Conservation (phyloP, 2,113 vertebrate species). For the Marmota flaviventris region DNA sequence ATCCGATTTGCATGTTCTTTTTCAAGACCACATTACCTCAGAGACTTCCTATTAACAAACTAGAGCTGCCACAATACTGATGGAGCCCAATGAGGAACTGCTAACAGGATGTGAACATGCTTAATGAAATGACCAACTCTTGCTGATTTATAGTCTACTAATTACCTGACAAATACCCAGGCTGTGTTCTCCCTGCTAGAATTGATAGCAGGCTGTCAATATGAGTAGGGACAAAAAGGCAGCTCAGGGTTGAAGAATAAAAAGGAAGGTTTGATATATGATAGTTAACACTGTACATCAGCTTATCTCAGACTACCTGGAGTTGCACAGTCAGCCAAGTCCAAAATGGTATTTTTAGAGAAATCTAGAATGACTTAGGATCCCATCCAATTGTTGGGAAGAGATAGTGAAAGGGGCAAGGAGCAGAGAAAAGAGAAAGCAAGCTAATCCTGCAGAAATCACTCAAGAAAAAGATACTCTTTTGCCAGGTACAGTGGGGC, state of each 20-base stretch:
- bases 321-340: background rate
- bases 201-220: background rate
- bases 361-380: conserved; percentile 69
- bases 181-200: background rate
- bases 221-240: conserved; percentile 27
- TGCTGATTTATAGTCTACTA: conserved; percentile 69
- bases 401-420: background rate
- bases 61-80: conserved; percentile 71
- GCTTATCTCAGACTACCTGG: conserved; percentile 6
- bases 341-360: background rate
- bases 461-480: background rate
- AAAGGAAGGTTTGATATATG: conserved; percentile 63
- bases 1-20: background rate
- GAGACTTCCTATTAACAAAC: conserved; percentile 77
- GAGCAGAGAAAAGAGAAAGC: background rate
- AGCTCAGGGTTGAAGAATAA: conserved; percentile 22
- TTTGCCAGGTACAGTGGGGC: background rate
- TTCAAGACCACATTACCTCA: conserved; percentile 11
- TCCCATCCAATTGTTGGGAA: background rate
- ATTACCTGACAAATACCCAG: conserved; percentile 73
- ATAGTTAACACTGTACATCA: conserved; percentile 46
- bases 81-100: conserved; percentile 78
- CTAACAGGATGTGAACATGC: conserved; percentile 80
- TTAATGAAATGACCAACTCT: conserved; percentile 78
- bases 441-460: background rate